Conservation (phyloP, 2,888 invertebrate species). For the Leptothorax acervorum region DNA sequence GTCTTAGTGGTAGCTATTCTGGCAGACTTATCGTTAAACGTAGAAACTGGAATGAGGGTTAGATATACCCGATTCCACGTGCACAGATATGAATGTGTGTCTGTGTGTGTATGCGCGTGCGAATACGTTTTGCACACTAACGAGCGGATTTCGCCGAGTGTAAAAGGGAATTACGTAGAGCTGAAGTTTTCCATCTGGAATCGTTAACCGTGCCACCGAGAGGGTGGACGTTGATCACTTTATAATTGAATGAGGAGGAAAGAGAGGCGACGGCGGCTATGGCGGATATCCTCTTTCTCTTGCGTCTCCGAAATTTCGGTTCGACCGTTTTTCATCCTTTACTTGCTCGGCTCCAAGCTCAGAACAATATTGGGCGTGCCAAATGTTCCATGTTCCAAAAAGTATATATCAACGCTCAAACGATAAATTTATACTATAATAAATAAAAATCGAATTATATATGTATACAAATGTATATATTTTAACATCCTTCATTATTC, state of each 20-base stretch:
- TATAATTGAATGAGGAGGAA: conserved; percentile 80
- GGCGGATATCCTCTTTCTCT: conserved; percentile 61
- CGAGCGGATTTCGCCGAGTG: conserved; percentile 46
- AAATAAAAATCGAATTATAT: neutral
- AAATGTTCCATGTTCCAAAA: neutral
- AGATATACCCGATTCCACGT: conserved; percentile 1
- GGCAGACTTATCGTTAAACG: conserved; percentile 43
- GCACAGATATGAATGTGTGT: neutral
- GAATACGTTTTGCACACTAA: conserved; percentile 53
- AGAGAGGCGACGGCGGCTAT: conserved; percentile 29
- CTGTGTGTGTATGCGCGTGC: neutral
- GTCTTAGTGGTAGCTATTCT: conserved; percentile 44
- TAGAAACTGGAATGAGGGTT: conserved; percentile 21
- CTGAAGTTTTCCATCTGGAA: conserved; percentile 78
- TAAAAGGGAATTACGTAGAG: conserved; percentile 66
- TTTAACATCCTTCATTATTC: neutral
- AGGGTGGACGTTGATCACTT: conserved; percentile 79
- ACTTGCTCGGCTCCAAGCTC: neutral
- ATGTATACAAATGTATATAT: neutral
- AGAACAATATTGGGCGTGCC: neutral
- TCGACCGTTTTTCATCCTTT: conserved; percentile 42
- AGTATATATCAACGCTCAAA: neutral
- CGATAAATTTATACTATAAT: conserved; percentile 15
- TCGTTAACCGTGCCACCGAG: conserved; percentile 77
- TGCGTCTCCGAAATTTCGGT: conserved; percentile 74